Conservation (phyloP, 2,888 invertebrate species). For the Pachliopta kotzebuea region DNA sequence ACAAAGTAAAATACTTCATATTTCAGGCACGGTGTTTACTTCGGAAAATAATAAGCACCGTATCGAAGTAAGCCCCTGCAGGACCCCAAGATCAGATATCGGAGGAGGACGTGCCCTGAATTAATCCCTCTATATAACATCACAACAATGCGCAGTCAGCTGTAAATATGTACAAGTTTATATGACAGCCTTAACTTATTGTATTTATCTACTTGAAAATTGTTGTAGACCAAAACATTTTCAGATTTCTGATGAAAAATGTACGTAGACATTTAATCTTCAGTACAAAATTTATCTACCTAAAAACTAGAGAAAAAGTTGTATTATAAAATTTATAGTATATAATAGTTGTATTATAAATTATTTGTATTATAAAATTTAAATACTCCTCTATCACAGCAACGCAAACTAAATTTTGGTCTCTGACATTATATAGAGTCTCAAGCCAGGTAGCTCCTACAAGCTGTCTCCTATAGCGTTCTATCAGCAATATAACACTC, state of each 20-base stretch:
- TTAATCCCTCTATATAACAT: conserved; percentile 70
- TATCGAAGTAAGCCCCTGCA: conserved; percentile 56
- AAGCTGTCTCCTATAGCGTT: too few species aligned
- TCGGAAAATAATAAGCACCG: conserved; percentile 43
- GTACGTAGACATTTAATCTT: too few species aligned
- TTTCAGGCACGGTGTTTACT: conserved; percentile 26
- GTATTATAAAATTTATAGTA: too few species aligned
- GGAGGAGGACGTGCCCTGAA: conserved; percentile 67
- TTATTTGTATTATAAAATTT: too few species aligned
- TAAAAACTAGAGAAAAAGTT: too few species aligned
- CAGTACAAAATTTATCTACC: too few species aligned
- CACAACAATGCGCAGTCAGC: conserved; percentile 50
- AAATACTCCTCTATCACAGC: too few species aligned
- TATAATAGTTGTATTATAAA: too few species aligned
- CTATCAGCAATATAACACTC: not conserved
- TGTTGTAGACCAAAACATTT: not conserved
- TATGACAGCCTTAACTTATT: conserved; percentile 14
- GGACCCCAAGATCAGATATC: conserved; percentile 71
- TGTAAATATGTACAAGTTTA: conserved; percentile 25
- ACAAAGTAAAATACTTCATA: conserved; percentile 13
- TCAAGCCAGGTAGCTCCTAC: too few species aligned
- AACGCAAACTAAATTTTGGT: too few species aligned
- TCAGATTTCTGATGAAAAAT: too few species aligned
- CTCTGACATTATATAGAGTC: too few species aligned
- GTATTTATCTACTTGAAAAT: not conserved